Conservation (phyloP, 2,797 vertebrate genomes). For the Poeciliopsis turneri region DNA sequence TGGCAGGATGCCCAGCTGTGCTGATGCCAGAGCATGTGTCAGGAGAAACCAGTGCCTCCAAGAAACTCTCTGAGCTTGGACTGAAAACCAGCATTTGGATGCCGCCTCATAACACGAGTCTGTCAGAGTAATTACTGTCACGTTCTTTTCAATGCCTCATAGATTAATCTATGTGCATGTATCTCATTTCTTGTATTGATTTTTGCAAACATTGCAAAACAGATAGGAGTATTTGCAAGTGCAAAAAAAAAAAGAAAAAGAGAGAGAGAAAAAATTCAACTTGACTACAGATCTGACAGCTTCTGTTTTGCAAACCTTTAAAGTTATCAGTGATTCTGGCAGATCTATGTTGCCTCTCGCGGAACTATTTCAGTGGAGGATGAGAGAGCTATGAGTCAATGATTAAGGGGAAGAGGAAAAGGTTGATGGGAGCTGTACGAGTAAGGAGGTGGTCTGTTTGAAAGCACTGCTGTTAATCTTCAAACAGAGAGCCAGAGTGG, state of each 20-base stretch:
- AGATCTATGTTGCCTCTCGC: conserved; percentile 34
- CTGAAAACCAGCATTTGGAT: conserved; percentile 50
- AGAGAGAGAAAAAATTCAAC: not conserved
- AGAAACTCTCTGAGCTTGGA: conserved; percentile 62
- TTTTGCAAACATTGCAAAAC: conserved; percentile 46
- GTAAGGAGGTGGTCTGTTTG: conserved; percentile 52
- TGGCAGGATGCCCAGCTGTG: conserved; percentile 67
- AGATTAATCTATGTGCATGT: not conserved
- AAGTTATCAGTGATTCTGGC: conserved; percentile 31
- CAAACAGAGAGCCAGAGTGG: conserved; percentile 56
- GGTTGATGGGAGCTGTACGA: conserved; percentile 40
- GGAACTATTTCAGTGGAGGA: conserved; percentile 23
- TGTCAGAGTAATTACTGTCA: conserved; percentile 41
- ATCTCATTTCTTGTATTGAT: conserved; percentile 3
- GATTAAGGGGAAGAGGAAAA: conserved; percentile 32
- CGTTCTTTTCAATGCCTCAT: conserved; percentile 41
- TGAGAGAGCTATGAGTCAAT: conserved; percentile 22
- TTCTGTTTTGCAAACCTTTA: conserved; percentile 21
- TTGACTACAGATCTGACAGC: conserved; percentile 22
- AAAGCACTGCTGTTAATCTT: conserved; percentile 63
- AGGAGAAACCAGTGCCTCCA: conserved; percentile 63
- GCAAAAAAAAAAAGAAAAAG: not conserved
- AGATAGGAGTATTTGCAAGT: conserved; percentile 9
- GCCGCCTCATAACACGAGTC: conserved; percentile 38
- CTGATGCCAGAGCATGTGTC: conserved; percentile 76